Evolutionary conservation across 2,113 vertebrate species (phyloP), one percentile per base, ranked within the genome.

Genomic region (Paracyprichromis sp.): DNA sequence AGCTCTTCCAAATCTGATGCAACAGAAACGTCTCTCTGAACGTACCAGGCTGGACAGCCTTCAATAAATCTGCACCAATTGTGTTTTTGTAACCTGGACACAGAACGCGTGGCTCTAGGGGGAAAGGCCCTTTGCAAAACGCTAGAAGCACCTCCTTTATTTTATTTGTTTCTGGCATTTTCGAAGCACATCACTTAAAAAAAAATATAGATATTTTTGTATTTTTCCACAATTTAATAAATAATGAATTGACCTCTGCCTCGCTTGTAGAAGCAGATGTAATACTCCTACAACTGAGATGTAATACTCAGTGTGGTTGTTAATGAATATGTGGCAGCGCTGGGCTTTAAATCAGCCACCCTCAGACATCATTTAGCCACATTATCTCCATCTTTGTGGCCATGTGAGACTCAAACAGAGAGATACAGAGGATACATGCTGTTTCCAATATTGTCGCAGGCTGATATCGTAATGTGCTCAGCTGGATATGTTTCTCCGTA

Each of bases 401-500:
- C 34, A 31, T 63, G 81, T 45, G 50, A 90, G 92, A 56, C 90
- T 93, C 91, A 91, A 89, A 93, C 92, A 87, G 89, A 83, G 88
- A 53, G 94, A 94, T 83, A 91, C 89, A 90, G 89, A 93, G 90
- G 59, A 86, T 29, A 89, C 93, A 91, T 17, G 91, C 90, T 93
- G 92, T 78, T 93, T 92, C 91, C 88, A 94, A 94, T 95, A 92
- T 90, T 89, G 92, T 92, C 53, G n/a, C 59, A 56, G 91, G 86
- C 91, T 93, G 88, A 91, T 94, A 88, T 81, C 89, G 88, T 95
- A 94, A 95, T 94, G 89, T 94, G 94, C 93, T 93, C 86, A 17
- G 92, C 90, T 94, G 92, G 95, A 94, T 93, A 56, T 86, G 90
- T 92, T 95, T 89, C 87, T 90, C 88, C 81, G 88, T 90, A 91